phyloP scores from a whole-genome alignment of 1,140 invertebrate species.

The Drosophila repleta region DNA sequence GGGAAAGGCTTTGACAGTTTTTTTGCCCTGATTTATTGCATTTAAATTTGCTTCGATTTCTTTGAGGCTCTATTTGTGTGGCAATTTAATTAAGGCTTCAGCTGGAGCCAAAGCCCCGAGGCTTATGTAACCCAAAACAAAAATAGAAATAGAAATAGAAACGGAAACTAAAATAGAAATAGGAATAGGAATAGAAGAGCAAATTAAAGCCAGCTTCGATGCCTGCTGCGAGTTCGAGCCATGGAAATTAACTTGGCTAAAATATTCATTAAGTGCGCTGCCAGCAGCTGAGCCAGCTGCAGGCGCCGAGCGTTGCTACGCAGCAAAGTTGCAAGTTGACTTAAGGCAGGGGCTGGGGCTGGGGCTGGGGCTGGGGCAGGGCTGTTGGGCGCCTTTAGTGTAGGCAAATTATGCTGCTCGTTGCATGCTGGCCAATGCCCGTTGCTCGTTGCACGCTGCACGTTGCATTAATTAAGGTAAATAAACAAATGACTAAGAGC shows the following conservation, averaged over 20 bases:
- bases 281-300: slow-evolving; percentile 24
- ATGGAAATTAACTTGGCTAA: slow-evolving; percentile 55
- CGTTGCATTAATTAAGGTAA: slow-evolving; percentile 80
- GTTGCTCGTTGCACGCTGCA: slow-evolving; percentile 41
- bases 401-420: slow-evolving; percentile 45
- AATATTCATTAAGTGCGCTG: slow-evolving; percentile 72
- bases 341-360: slow-evolving; percentile 1
- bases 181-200: not conserved
- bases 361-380: not conserved
- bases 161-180: not conserved
- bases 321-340: slow-evolving; percentile 10
- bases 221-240: slow-evolving; percentile 12
- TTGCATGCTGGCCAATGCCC: slow-evolving; percentile 33
- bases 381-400: slow-evolving; percentile 2
- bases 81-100: not conserved
- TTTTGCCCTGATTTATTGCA: not conserved
- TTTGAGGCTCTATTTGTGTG: not conserved
- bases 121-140: slow-evolving; percentile 33
- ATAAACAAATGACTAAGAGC: slow-evolving; percentile 57
- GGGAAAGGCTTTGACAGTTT: not conserved
- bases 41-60: too few relatives aligned
- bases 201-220: slow-evolving; percentile 13
- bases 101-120: slow-evolving; percentile 2
- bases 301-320: not conserved
- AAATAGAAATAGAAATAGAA: not conserved